Percentiles rank a stretch among this genome's conserved stretches.
phyloP scores from a whole-genome alignment of 2,888 invertebrate genomes.

The Stenchaetothrips biformis region DNA sequence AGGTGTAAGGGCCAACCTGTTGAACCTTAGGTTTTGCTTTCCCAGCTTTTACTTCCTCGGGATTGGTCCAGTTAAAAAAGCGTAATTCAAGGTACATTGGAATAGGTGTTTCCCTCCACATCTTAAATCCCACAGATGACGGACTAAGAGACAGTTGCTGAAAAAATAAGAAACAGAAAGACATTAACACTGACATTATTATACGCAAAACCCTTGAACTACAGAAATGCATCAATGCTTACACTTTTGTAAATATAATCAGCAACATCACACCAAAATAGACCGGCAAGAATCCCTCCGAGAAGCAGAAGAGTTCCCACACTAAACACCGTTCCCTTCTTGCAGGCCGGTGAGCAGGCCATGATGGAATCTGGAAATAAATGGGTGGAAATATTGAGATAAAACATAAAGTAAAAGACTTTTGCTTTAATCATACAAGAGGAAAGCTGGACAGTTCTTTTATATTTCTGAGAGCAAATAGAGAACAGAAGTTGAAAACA shows the following conservation, averaged over 20 bases:
- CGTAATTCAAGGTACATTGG: constrained; percentile 45
- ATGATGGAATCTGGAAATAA: background rate
- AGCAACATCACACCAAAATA: background rate
- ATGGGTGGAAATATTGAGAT: background rate
- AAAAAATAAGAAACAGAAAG: background rate
- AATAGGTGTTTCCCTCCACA: constrained; percentile 47
- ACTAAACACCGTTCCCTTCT: background rate
- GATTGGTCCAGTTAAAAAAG: constrained; percentile 46
- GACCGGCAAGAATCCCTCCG: background rate
- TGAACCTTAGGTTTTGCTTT: constrained; percentile 41
- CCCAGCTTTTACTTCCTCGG: constrained; percentile 38
- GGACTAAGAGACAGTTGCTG: constrained; percentile 36
- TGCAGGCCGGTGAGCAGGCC: background rate
- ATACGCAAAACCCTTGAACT: background rate
- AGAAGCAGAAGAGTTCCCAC: background rate
- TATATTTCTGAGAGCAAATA: background rate
- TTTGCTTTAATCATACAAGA: too few relatives aligned
- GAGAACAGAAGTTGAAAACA: background rate
- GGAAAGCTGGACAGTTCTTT: too few relatives aligned
- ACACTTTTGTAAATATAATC: background rate
- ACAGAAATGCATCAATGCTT: background rate
- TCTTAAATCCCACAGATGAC: constrained; percentile 36
- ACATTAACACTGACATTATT: background rate
- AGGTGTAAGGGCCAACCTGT: constrained; percentile 43
- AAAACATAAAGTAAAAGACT: too few relatives aligned